A percentile compares a stretch with the other conserved stretches of the same genome.
Evolutionary conservation across 2,797 vertebrate genomes (phyloP).

Genomic region (Petrocephalus sullivani): DNA sequence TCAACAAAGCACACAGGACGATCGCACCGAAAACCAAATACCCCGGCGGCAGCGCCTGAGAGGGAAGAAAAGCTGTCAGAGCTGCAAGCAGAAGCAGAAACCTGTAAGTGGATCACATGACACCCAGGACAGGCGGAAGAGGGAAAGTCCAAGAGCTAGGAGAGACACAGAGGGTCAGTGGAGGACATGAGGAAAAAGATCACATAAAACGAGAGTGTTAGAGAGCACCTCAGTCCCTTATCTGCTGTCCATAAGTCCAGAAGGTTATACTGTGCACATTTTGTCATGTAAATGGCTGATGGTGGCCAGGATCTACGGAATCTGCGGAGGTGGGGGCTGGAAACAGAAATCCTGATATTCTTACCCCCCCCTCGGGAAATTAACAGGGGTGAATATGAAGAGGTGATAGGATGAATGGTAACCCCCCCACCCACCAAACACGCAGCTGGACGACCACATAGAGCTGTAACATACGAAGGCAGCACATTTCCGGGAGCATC

Average conservation of each 20-base stretch:
- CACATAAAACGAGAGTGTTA: background rate
- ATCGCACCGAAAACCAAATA: background rate
- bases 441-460: background rate
- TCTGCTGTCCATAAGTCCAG: background rate
- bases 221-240: background rate
- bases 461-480: background rate
- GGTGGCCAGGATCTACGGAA: background rate
- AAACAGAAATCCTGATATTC: background rate
- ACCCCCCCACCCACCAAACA: background rate
- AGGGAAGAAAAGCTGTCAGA: background rate
- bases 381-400: background rate
- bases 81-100: background rate
- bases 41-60: background rate
- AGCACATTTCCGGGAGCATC: background rate
- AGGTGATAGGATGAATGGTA: background rate
- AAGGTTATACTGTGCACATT: background rate
- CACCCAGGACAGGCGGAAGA: background rate
- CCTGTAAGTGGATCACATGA: background rate
- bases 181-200: background rate
- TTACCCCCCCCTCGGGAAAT: background rate
- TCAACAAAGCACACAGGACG: background rate
- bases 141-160: background rate
- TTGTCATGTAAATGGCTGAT: background rate
- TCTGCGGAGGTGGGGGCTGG: background rate
- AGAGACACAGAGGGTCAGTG: background rate